Percentiles rank a stretch among this genome's conserved stretches.
Conservation (phyloP, 2,888 invertebrate species). For the Dynastes tityus region DNA sequence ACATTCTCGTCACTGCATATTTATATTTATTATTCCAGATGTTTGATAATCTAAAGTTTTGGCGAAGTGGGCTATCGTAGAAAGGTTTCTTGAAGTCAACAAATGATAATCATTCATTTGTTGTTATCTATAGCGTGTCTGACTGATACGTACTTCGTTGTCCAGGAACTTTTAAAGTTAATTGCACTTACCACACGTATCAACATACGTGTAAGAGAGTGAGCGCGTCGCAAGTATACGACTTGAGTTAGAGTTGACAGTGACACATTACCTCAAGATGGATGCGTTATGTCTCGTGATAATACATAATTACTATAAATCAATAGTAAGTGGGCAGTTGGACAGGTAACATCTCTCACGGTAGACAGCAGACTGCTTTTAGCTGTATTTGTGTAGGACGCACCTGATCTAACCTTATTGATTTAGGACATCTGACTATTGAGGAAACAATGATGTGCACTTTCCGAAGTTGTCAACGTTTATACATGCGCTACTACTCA, state of each 20-base stretch:
- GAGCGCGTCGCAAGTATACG: background rate
- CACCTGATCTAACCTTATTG: slow-evolving; percentile 62
- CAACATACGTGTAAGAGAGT: slow-evolving; percentile 11
- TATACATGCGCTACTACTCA: slow-evolving; percentile 38
- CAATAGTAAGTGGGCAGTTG: slow-evolving; percentile 64
- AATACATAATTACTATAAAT: slow-evolving; percentile 63
- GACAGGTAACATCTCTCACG: slow-evolving; percentile 62
- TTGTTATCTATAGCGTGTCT: background rate
- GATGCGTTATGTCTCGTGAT: slow-evolving; percentile 59
- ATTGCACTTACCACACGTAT: slow-evolving; percentile 23
- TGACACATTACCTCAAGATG: slow-evolving; percentile 61
- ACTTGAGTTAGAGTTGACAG: slow-evolving; percentile 56
- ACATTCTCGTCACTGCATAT: no score
- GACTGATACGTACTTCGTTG: background rate
- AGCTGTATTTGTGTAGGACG: slow-evolving; percentile 63
- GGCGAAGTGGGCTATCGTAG: no score
- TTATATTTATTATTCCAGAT: background rate
- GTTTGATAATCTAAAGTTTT: no score
- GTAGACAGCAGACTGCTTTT: slow-evolving; percentile 62
- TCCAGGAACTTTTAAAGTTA: slow-evolving; percentile 14
- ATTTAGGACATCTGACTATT: slow-evolving; percentile 61
- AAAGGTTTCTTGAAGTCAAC: background rate
- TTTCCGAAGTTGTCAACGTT: slow-evolving; percentile 48
- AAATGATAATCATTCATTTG: slow-evolving; percentile 1
- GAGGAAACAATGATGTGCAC: slow-evolving; percentile 58